Evolutionary conservation across 2,888 invertebrate genomes (phyloP).

Genomic region (Microctonus hyperodae): DNA sequence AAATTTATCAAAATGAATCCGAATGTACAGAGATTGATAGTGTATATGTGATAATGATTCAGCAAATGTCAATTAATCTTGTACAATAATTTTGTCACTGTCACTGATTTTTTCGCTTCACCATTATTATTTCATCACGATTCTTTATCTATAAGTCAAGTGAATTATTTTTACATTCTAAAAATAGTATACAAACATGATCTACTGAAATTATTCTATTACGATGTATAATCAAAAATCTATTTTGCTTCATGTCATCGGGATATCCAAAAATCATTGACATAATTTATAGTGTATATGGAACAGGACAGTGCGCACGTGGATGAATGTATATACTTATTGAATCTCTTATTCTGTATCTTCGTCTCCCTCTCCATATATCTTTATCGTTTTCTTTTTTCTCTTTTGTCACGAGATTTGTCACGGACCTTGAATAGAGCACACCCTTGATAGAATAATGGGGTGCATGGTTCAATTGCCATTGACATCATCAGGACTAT

Average conservation of each 20-base stretch:
- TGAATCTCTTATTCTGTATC: neutral
- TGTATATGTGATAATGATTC: slow-evolving; percentile 20
- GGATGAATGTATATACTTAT: slow-evolving; percentile 17
- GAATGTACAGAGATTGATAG: slow-evolving; percentile 19
- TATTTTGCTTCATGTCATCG: neutral
- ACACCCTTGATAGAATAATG: slow-evolving; percentile 8
- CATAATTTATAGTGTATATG: slow-evolving; percentile 46
- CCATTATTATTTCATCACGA: neutral
- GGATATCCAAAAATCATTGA: slow-evolving; percentile 19
- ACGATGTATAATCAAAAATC: no score
- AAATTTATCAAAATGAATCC: neutral
- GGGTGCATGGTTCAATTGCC: slow-evolving; percentile 29
- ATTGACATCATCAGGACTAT: slow-evolving; percentile 23
- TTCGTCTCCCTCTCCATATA: neutral
- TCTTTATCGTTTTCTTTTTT: slow-evolving; percentile 2
- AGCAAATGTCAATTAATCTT: slow-evolving; percentile 4
- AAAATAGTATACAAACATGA: neutral
- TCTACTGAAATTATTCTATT: no score
- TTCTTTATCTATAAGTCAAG: neutral
- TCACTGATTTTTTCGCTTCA: neutral
- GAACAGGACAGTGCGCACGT: slow-evolving; percentile 36
- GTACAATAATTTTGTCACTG: neutral
- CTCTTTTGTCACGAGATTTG: slow-evolving; percentile 50
- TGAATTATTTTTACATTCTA: neutral
- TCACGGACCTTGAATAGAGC: slow-evolving; percentile 46